phyloP scores from a whole-genome alignment of 2,888 invertebrate genomes.

The Pantelozetes paolii region DNA sequence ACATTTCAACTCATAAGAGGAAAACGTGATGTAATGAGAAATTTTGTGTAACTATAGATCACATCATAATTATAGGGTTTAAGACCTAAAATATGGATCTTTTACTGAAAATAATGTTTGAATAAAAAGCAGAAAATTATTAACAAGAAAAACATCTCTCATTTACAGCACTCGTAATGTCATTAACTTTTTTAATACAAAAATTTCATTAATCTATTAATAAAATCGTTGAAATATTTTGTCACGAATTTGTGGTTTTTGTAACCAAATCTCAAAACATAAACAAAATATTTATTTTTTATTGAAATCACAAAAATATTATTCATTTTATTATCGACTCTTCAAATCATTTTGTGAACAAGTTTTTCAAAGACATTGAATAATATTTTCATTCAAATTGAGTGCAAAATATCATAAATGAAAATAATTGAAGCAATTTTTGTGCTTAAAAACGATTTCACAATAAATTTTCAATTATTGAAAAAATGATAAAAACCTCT shows the following conservation, averaged over 20 bases:
- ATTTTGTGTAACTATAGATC: background rate
- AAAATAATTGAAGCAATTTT: background rate
- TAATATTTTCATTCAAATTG: background rate
- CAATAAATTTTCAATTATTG: too few relatives aligned
- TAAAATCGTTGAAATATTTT: background rate
- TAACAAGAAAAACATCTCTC: background rate
- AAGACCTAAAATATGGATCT: background rate
- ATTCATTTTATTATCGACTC: background rate
- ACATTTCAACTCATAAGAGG: too few relatives aligned
- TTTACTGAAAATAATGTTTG: background rate
- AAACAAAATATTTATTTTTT: background rate
- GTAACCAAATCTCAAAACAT: background rate
- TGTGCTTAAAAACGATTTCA: too few relatives aligned
- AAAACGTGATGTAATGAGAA: slow-evolving; percentile 4
- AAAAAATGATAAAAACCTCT: too few relatives aligned
- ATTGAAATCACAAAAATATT: background rate
- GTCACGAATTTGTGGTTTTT: background rate
- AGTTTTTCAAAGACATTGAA: background rate
- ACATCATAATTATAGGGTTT: background rate
- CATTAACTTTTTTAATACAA: too few relatives aligned
- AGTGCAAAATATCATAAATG: background rate
- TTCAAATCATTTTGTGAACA: background rate
- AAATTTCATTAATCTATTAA: background rate
- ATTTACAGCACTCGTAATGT: too few relatives aligned
- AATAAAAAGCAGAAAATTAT: background rate